phyloP scores from a whole-genome alignment of 2,797 vertebrate species.

The Enteromius unitaeniatus region DNA sequence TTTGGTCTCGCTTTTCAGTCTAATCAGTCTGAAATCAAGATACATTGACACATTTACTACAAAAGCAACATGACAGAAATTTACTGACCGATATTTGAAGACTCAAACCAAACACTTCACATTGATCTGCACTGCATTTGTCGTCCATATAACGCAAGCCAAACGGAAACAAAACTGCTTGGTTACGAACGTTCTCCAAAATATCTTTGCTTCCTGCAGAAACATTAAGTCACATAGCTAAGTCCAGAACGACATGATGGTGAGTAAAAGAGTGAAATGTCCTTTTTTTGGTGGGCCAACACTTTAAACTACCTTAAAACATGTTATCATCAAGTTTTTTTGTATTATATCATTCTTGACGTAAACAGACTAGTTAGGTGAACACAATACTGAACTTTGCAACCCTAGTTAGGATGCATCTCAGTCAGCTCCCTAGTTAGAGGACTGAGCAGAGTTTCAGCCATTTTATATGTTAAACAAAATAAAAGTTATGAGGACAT shows the following conservation, averaged over 20 bases:
- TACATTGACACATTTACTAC: no score
- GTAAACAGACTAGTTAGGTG: background rate
- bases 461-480: no score
- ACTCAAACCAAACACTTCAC: background rate
- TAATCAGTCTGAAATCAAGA: no score
- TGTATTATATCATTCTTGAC: background rate
- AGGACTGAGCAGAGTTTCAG: background rate
- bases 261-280: background rate
- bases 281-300: background rate
- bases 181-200: background rate
- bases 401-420: background rate
- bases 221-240: background rate
- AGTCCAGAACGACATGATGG: background rate
- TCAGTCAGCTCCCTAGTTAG: background rate
- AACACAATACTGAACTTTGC: background rate
- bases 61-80: no score
- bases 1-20: no score
- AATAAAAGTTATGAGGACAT: no score
- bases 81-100: no score
- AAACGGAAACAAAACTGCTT: background rate
- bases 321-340: background rate
- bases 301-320: background rate
- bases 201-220: background rate
- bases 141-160: background rate
- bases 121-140: background rate